phyloP scores from a whole-genome alignment of 2,113 vertebrate genomes.

The Haemorhous mexicanus region DNA sequence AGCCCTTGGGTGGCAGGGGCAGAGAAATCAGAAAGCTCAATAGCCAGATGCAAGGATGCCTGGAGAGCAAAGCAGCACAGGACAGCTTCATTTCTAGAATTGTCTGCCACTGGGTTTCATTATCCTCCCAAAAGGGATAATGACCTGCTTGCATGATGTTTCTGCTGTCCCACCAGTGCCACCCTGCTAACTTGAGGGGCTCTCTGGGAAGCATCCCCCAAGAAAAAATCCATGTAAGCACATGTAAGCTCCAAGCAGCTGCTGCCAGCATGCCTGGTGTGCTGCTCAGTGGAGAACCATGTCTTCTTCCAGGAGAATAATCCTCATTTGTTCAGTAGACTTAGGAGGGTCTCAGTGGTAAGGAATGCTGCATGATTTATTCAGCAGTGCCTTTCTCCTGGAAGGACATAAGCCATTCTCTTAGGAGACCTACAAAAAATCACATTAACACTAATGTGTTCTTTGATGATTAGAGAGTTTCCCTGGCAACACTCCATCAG shows the following conservation, averaged over 20 bases:
- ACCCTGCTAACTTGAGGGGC: not conserved
- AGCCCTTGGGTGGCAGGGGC: not conserved
- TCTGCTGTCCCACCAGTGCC: not conserved
- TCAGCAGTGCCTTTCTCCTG: not conserved
- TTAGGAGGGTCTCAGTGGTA: not conserved
- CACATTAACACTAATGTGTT: not conserved
- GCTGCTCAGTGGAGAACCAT: not conserved
- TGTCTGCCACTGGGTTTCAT: not conserved
- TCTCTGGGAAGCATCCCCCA: not conserved
- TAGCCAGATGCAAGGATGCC: not conserved
- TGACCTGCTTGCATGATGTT: not conserved
- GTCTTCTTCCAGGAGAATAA: not conserved
- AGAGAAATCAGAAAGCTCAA: not conserved
- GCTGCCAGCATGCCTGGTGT: not conserved
- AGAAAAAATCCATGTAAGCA: not conserved
- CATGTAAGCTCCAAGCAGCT: not conserved
- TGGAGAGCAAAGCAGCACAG: not conserved
- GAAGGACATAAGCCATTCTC: slow-evolving; percentile 19
- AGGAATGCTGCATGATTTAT: not conserved
- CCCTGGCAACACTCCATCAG: slow-evolving; percentile 7
- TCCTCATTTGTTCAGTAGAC: not conserved
- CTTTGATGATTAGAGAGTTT: slow-evolving; percentile 42
- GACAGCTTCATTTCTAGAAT: not conserved
- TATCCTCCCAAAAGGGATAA: not conserved
- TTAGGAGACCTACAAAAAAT: slow-evolving; percentile 1